Evolutionary conservation across 2,113 vertebrate genomes (phyloP), one percentile per base, ranked within the genome.

Genomic region (Saimiri boliviensis): DNA sequence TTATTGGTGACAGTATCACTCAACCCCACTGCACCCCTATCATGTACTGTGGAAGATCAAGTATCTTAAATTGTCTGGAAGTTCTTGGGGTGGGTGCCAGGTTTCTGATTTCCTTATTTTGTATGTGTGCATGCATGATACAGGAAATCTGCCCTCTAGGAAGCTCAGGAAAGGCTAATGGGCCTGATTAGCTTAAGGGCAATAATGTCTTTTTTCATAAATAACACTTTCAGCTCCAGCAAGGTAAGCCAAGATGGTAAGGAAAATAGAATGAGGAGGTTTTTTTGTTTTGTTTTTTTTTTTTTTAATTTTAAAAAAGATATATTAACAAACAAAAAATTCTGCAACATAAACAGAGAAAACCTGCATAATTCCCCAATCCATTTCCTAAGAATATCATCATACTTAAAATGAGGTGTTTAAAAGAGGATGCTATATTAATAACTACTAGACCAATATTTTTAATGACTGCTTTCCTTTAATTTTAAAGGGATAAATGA

Each of bases 381-480:
- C 23, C 52, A 16, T 52, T 8, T 32, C 32, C 85, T 5, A 68
- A 63, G 63, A 91, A 45, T 86, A 83, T 49, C 37, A 85, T 40
- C 25, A 25, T 32, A 68, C 8, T 92, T 79, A 66, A 90, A 84
- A 94, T 13, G 32, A 88, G 3, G 10, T 27, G 0, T 66, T 37
- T 9, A 58, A 32, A 70, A 30, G 54, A 45, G 56, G 42, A 89
- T 88, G 47, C 27, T 14, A 30, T 63, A 14, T 63, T 63, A 63
- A 63, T 63, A 94, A 91, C 30, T 87, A 77, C 25, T 32, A 40
- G 74, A 42, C 1, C 11, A 91, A 8, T 91, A 42, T 74, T 91
- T 91, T 90, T 37, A 81, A 73, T 52, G 45, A 88, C 35, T 93
- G 84, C 13, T 97, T 89, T 87, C 32, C 45, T 96, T 97, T 93